These are phyloP conservation scores for Beris chalybata DNA, from an alignment of 2,888 invertebrate species.

Conservation along the genomic window DNA sequence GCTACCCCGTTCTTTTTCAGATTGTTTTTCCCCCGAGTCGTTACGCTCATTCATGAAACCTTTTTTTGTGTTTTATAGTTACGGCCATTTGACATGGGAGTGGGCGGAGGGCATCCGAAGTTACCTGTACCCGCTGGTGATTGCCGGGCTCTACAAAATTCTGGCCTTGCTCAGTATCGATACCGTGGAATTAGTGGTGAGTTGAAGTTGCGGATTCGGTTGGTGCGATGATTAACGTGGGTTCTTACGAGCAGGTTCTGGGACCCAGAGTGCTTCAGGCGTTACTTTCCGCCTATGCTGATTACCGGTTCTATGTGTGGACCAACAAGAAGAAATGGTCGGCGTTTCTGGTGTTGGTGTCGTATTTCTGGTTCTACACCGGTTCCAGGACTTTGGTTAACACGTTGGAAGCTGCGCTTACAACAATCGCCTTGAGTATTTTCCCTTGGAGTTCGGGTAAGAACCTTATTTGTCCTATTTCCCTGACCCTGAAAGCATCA, in stretches of 20 bases:
- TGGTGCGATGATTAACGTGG: not conserved
- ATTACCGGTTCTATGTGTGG: constrained; percentile 77
- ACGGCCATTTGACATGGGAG: constrained; percentile 95
- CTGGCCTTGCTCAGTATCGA: constrained; percentile 73
- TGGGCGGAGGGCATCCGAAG: constrained; percentile 87
- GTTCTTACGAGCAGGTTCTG: constrained; percentile 59
- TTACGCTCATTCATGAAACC: not conserved
- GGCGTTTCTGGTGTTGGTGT: constrained; percentile 70
- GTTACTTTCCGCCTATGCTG: constrained; percentile 73
- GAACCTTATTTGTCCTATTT: constrained; percentile 33
- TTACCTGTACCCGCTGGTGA: constrained; percentile 79
- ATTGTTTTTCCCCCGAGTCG: not conserved
- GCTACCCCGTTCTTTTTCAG: constrained; percentile 23
- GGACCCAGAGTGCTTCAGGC: constrained; percentile 84
- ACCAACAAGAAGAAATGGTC: constrained; percentile 75
- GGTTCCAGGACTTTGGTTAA: constrained; percentile 86
- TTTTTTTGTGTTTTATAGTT: constrained; percentile 52
- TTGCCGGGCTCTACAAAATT: constrained; percentile 74
- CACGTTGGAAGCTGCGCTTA: constrained; percentile 80
- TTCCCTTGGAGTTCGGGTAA: constrained; percentile 68
- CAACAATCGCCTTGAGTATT: constrained; percentile 77
- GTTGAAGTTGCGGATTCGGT: constrained; percentile 37
- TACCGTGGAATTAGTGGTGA: constrained; percentile 65
- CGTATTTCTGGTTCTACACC: constrained; percentile 93
- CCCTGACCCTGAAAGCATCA: too few relatives aligned